Evolutionary conservation across 1,140 invertebrate genomes (phyloP), one percentile per base, ranked within the genome.

Genomic region (Kradibia gibbosae): DNA sequence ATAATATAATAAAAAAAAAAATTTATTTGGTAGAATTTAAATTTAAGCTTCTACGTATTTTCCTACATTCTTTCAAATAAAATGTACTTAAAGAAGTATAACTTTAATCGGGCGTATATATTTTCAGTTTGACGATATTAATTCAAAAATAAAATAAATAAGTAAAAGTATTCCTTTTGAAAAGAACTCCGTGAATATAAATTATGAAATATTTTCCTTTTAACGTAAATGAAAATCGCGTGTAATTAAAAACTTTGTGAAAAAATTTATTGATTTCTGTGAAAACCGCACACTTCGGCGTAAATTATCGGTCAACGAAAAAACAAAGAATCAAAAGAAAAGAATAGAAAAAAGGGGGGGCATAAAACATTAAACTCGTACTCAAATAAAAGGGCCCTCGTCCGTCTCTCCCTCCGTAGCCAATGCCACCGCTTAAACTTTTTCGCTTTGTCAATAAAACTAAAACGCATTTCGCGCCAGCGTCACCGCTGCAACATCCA

Each of bases 361-460:
- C 50, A 75, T 60, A 39, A 65, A 39, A 60, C 60, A 75, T 81
- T 81, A 81, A 67, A 81, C 79, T 74, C 79, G 79, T 48, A 50
- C 45, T 75, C 72, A 45, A 73, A 82, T 82, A 73, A 78, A 78
- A 72, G 67, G 67, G 74, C 22, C 28, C 1, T 17, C 25, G 13
- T n/a, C 50, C 28, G 2, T 73, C 36, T 25, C 50, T 17, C n/a
- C n/a, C 42, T 31, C 48, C 39, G 5, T 57, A 34, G 13, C 34
- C 42, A 31, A 42, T 55, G 42, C 62, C 5, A 31, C 62, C 31
- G 28, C 36, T 53, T 62, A 78, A 82, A 82, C 80, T 82, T 82
- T 82, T 78, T 72, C 80, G 55, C 80, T 78, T 78, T 78, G 80
- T 78, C 80, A 78, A 82, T 82, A 78, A 82, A 82, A 82, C 34